Percentiles rank a stretch among this genome's conserved stretches.
Conservation (phyloP, 2,888 invertebrate species). For the Drosophila acutilabella region DNA sequence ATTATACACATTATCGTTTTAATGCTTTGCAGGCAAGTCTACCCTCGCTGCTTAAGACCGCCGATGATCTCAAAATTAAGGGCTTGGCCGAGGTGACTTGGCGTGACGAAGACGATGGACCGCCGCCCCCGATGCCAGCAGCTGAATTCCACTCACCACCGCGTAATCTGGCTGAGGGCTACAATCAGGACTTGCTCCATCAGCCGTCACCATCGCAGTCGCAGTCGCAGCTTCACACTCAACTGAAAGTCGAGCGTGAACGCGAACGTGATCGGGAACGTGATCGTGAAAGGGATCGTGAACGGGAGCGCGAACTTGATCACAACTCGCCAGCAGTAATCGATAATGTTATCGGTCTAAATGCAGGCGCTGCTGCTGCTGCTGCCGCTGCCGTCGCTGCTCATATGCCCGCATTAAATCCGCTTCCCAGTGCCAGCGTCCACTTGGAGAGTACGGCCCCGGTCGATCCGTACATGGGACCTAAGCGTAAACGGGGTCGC, state of each 20-base stretch:
- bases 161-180: constrained; percentile 69
- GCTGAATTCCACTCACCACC: constrained; percentile 79
- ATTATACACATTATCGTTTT: constrained; percentile 66
- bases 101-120: constrained; percentile 86
- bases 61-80: constrained; percentile 96
- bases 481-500: constrained; percentile 88
- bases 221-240: constrained; percentile 43
- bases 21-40: constrained; percentile 89
- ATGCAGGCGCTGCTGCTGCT: constrained; percentile 58
- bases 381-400: constrained; percentile 64
- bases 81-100: constrained; percentile 96
- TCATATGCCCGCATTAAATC: constrained; percentile 82
- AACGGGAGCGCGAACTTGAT: constrained; percentile 45
- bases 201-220: constrained; percentile 49
- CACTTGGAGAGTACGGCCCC: constrained; percentile 55
- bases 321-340: constrained; percentile 51
- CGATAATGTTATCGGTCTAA: constrained; percentile 42
- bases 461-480: constrained; percentile 81
- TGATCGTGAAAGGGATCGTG: constrained; percentile 38
- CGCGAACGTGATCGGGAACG: constrained; percentile 39
- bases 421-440: constrained; percentile 67
- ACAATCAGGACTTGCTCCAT: constrained; percentile 63
- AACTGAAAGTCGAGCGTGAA: constrained; percentile 36
- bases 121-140: constrained; percentile 73
- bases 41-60: constrained; percentile 94